Conservation (phyloP, 2,888 invertebrate species). For the Ophion obscuratus region DNA sequence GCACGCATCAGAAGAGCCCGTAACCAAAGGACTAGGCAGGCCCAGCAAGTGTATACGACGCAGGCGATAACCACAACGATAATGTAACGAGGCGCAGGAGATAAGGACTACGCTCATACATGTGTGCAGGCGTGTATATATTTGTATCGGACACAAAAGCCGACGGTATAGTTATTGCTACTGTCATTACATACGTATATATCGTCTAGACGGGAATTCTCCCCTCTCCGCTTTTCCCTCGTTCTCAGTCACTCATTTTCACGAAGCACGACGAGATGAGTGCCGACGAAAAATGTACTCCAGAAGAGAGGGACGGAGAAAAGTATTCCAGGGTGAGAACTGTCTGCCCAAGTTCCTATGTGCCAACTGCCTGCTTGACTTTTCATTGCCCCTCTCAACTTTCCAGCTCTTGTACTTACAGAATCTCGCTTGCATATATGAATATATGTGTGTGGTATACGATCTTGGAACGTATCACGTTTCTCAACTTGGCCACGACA, state of each 20-base stretch:
- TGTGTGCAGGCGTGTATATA: constrained; percentile 33
- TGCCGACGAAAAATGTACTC: constrained; percentile 21
- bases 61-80: constrained; percentile 77
- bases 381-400: constrained; percentile 65
- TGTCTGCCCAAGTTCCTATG: constrained; percentile 46
- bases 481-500: constrained; percentile 56
- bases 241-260: constrained; percentile 32
- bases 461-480: constrained; percentile 59
- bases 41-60: constrained; percentile 66
- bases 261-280: constrained; percentile 37
- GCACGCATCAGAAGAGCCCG: constrained; percentile 55
- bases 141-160: constrained; percentile 50
- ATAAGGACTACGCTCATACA: constrained; percentile 71
- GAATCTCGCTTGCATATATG: constrained; percentile 31
- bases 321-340: constrained; percentile 30
- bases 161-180: constrained; percentile 60
- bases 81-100: constrained; percentile 76
- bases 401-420: constrained; percentile 51
- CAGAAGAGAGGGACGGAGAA: constrained; percentile 15
- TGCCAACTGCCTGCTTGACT: constrained; percentile 47
- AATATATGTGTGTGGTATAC: constrained; percentile 6
- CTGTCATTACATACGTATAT: constrained; percentile 11
- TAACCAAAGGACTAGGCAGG: constrained; percentile 61
- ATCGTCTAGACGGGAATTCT: constrained; percentile 25
- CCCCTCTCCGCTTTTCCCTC: constrained; percentile 10